Base-by-base conservation (phyloP, 2,888 invertebrate species). In the Deroplatys truncata region DNA sequence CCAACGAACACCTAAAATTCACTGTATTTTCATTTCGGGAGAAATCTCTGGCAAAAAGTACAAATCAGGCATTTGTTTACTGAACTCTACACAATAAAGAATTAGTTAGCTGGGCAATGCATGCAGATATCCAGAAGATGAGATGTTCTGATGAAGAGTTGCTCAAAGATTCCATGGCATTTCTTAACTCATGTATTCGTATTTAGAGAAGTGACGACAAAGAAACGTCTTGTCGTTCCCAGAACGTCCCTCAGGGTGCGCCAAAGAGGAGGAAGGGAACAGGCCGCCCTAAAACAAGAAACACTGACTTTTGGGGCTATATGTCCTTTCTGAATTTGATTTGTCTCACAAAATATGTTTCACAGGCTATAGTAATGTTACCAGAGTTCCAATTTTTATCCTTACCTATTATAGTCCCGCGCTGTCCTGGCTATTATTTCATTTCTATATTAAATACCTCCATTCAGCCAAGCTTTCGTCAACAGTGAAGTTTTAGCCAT, bases 281-380 rank as follows among this genome's bases (percentile, higher is more conserved):
- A 82, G 89, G 89, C 89, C 89, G 86, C 86, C 86, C 86, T 82
- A 88, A 86, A 86, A 86, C n/a, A 86, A 86, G 43, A 88, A 88
- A 88, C 82, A 72, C 25, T 72, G 25, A 72, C 56, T 72, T 13
- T 84, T 84, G 84, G 29, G 35, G 84, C 35, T 20, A 16, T n/a
- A 72, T 72, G 29, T 15, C 25, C 82, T 88, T 72, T 72, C 56
- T 20, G 56, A 20, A 72, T 72, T 72, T 20, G 0, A 72, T 16
- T 56, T 72, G 56, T 72, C 56, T 72, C 56, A 72, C 56, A 72
- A 72, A 72, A 72, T 72, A 72, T 72, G 56, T 20, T 20, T 16
- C 25, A 72, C 56, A 72, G 56, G 56, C 56, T 72, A 72, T 72
- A 72, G 0, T 20, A 72, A 72, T 72, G 56, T 72, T 72, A 72